Conservation (phyloP, 2,113 vertebrate genomes). For the Speoplatyrhinus poulsoni region DNA sequence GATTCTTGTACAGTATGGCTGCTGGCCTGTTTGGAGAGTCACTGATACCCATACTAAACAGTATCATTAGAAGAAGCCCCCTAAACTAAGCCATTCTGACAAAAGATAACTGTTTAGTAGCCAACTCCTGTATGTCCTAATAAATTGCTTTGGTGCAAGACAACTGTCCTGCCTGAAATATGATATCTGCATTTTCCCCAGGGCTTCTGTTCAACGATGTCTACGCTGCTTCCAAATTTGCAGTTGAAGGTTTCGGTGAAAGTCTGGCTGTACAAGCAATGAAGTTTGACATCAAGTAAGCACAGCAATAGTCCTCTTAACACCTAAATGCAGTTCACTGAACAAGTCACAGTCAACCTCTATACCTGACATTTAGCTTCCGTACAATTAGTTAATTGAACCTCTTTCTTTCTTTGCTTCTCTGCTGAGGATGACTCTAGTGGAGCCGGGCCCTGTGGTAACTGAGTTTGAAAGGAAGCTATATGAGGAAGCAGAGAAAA, state of each 20-base stretch:
- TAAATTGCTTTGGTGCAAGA: too few relatives aligned
- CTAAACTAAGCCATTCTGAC: too few relatives aligned
- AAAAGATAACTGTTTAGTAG: too few relatives aligned
- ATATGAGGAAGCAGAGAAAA: conserved; percentile 82
- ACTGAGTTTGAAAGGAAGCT: conserved; percentile 86
- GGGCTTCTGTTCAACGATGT: conserved; percentile 89
- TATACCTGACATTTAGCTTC: not conserved
- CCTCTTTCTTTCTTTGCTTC: not conserved
- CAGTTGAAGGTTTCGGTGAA: conserved; percentile 87
- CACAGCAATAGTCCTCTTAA: not conserved
- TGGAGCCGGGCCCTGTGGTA: conserved; percentile 83
- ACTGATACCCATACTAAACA: too few relatives aligned
- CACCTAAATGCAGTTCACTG: conserved; percentile 44
- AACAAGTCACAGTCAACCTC: conserved; percentile 23
- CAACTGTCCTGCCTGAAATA: not conserved
- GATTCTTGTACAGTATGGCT: too few relatives aligned
- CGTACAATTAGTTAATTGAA: not conserved
- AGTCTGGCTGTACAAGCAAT: conserved; percentile 85
- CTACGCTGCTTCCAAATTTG: conserved; percentile 88
- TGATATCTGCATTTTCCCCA: conserved; percentile 42
- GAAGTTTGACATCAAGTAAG: conserved; percentile 87
- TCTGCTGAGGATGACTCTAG: conserved; percentile 74
- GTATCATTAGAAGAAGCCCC: too few relatives aligned
- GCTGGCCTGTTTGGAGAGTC: too few relatives aligned
- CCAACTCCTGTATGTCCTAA: too few relatives aligned